Base-by-base conservation (phyloP, 2,113 vertebrate species). In the Tauraco erythrolophus region DNA sequence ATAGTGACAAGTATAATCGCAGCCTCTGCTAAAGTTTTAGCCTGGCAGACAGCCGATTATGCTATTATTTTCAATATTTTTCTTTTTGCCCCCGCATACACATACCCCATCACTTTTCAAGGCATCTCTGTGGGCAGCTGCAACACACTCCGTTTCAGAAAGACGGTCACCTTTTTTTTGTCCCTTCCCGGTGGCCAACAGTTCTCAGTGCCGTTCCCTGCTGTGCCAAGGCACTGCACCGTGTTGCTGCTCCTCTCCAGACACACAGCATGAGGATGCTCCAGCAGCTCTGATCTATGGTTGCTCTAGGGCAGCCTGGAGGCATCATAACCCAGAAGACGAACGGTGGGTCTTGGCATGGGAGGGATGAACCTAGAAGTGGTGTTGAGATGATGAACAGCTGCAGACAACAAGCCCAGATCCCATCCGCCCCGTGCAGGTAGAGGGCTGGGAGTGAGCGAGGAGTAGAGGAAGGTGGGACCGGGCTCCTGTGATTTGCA, bases 1-100 rank as follows among this genome's bases (percentile, higher is more conserved):
- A 93, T 30, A 94, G 92, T 81, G 96, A 95, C 95, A 95, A 92
- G 80, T 71, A 89, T 78, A 88, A 94, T 76, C 79, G 78, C 91
- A 79, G 76, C 53, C 86, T 70, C 91, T 84, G 83, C 92, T 94
- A 90, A 81, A 92, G 92, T 70, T 94, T 78, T 70, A 78, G 54
- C 66, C 50, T 92, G 88, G 76, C 94, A 93, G 91, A 54, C 89
- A 88, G 61, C 7, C 76, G 74, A 58, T 84, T 87, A 48, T 28
- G 31, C 45, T 51, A 45, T 69, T 83, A 68, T 79, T 94, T 89
- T 74, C 8, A 0, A 33, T 24, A 41, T 6, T 6, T 79, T 77
- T 79, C 74, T 48, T 45, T 61, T 43, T 43, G 41, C 41, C 56
- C 19, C 10, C 9, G 0, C 43, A 27, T 11, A 33, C 45, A 15